phyloP scores from a whole-genome alignment of 2,797 vertebrate species.

The Zalophus californianus region DNA sequence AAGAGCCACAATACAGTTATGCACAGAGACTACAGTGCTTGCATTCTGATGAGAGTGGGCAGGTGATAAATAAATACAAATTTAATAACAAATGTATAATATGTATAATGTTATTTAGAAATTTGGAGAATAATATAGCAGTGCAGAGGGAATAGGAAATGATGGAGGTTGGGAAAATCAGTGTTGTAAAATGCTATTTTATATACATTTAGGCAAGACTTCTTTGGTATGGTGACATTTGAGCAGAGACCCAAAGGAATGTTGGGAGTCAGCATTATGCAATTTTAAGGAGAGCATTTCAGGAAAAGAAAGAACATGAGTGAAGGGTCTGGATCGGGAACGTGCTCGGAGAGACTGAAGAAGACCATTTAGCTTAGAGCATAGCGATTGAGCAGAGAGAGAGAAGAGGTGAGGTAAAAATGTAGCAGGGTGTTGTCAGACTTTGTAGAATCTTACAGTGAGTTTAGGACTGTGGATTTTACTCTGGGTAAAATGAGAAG shows the following conservation, averaged over 20 bases:
- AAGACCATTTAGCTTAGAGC: not conserved
- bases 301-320: not conserved
- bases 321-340: not conserved
- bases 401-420: not conserved
- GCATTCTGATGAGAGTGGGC: not conserved
- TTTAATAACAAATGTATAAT: not conserved
- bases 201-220: not conserved
- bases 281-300: not conserved
- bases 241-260: not conserved
- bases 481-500: not conserved
- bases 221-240: not conserved
- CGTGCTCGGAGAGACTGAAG: rapidly evolving
- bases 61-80: not conserved
- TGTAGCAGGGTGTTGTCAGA: not conserved
- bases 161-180: not conserved
- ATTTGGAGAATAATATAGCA: not conserved
- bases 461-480: not conserved
- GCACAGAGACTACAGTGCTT: not conserved
- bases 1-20: not conserved
- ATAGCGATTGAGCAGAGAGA: not conserved
- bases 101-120: not conserved
- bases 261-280: not conserved
- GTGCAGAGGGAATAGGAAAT: not conserved
- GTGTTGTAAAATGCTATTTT: not conserved
- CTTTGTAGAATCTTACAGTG: not conserved